phyloP scores from a whole-genome alignment of 1,140 invertebrate genomes.

The Zaprionus taronus region DNA sequence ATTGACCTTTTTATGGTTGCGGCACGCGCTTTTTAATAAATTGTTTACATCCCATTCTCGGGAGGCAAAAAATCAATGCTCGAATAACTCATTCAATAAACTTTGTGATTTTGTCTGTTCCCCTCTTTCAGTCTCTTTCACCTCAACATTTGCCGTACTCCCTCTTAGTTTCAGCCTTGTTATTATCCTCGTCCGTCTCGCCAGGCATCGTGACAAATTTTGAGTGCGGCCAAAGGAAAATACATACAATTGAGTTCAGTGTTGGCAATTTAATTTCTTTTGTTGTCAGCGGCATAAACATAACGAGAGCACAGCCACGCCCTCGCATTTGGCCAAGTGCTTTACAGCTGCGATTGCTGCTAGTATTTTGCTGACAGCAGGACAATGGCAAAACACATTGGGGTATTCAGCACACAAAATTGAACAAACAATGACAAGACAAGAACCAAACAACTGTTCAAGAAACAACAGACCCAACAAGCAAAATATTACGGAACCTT shows the following conservation, averaged over 20 bases:
- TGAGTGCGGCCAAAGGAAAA: conserved; percentile 53
- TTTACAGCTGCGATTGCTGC: conserved; percentile 55
- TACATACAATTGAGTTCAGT: conserved; percentile 80
- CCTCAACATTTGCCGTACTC: neutral
- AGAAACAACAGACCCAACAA: conserved; percentile 14
- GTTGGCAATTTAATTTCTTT: conserved; percentile 82
- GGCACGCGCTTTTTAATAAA: conserved; percentile 74
- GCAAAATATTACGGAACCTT: conserved; percentile 44
- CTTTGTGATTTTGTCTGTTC: conserved; percentile 58
- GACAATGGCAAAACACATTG: conserved; percentile 75
- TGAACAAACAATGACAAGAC: conserved; percentile 79
- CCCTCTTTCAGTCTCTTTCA: conserved; percentile 9
- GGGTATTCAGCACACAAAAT: conserved; percentile 77
- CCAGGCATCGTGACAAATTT: conserved; percentile 52
- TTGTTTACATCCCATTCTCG: conserved; percentile 71
- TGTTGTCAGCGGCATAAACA: conserved; percentile 79
- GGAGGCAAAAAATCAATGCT: conserved; percentile 61
- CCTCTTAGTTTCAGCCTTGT: conserved; percentile 2
- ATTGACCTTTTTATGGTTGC: conserved; percentile 74
- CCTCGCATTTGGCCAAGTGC: conserved; percentile 29
- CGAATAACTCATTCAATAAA: conserved; percentile 68
- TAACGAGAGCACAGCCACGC: conserved; percentile 38
- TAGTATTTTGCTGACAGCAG: conserved; percentile 75
- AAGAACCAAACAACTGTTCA: conserved; percentile 38
- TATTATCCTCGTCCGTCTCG: neutral